Base-by-base conservation (phyloP, 1,140 invertebrate species). In the Amyelois transitella region DNA sequence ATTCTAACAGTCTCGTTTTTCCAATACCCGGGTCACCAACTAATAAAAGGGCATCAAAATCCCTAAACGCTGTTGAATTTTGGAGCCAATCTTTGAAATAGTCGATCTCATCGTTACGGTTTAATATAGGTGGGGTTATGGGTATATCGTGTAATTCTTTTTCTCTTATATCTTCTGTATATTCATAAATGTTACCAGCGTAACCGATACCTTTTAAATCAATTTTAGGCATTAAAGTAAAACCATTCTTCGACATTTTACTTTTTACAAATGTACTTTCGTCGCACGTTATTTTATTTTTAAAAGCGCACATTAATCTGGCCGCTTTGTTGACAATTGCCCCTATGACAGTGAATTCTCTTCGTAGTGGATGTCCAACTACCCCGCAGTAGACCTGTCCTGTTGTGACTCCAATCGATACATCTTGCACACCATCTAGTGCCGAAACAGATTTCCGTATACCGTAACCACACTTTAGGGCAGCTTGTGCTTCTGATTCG, bases 291-390 rank as follows among this genome's bases (percentile, higher is more conserved):
- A 91, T 85, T 79, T 86, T 91, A 55, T 92, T 89, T 0, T 89
- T 88, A 72, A 94, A 95, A 14, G 91, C 88, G 58, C 91, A 90
- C 93, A 95, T 94, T 12, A 95, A 84, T 58, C 94, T 83, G 2
- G 94, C 94, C 8, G 94, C 94, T 77, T 93, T 94, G 66, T 95
- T 95, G 0, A 95, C 94, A 19, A 92, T 89, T 51, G 91, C 89
- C 43, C 94, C 93, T 32, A 95, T 94, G 0, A 95, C 93, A 2
- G 94, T 94, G 62, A 94, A 95, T 72, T 95, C 94, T 66, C 92
- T 90, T 54, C 94, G 76, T 28, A 93, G 81, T 18, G 91, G 89
- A 77, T 95, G 94, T 0, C 94, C 94, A 21, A 95, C 90, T 0
- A 95, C 93, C 7, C 94, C 94, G 70, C 94, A 95, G 69, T 94